phyloP scores from a whole-genome alignment of 2,888 invertebrate genomes.

The Acanthoscelides obtectus region DNA sequence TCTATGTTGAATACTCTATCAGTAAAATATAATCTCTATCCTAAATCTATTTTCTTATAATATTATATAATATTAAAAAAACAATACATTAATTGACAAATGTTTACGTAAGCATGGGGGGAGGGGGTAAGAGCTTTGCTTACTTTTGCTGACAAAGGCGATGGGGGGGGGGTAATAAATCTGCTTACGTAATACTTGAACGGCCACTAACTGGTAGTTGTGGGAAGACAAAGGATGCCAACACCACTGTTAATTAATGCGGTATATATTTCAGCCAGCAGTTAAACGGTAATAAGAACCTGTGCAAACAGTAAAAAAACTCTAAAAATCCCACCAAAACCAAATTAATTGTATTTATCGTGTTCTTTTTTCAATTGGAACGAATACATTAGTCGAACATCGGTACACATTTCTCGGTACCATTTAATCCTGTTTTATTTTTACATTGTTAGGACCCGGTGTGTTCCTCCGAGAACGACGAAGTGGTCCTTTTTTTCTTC shows the following conservation, averaged over 20 bases:
- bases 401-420: conserved; percentile 39
- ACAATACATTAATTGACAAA: too few relatives aligned
- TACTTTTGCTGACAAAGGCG: too few relatives aligned
- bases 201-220: too few relatives aligned
- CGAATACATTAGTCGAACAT: conserved; percentile 40
- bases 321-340: not conserved
- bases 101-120: too few relatives aligned
- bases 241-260: not conserved
- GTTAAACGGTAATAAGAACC: not conserved
- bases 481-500: conserved; percentile 19
- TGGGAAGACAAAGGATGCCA: not conserved
- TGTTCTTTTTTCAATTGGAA: conserved; percentile 26
- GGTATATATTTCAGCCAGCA: not conserved
- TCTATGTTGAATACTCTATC: too few relatives aligned
- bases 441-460: conserved; percentile 42
- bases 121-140: too few relatives aligned
- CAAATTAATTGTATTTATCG: conserved; percentile 1
- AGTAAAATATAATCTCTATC: too few relatives aligned
- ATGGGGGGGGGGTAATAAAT: too few relatives aligned
- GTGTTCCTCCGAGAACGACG: conserved; percentile 29
- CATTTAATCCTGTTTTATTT: conserved; percentile 40
- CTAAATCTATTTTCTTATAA: too few relatives aligned
- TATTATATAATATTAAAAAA: too few relatives aligned
- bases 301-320: not conserved
- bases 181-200: too few relatives aligned